A percentile compares a stretch with the other conserved stretches of the same genome.
These are phyloP conservation scores for Philotrypesis tridentata DNA, from an alignment of 1,140 invertebrate species.

Conservation along the genomic window DNA sequence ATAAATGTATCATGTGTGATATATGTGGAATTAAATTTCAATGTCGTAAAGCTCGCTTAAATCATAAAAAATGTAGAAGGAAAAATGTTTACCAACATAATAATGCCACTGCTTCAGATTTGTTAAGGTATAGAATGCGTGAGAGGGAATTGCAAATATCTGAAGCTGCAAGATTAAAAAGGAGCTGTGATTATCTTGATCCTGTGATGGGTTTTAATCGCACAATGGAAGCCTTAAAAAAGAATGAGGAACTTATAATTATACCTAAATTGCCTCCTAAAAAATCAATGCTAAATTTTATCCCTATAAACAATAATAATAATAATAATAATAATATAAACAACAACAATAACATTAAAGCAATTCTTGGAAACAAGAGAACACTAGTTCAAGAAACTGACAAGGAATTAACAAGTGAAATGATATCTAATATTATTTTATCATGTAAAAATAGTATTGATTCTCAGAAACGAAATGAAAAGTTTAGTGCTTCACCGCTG, in stretches of 20 bases:
- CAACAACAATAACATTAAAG: constrained; percentile 25
- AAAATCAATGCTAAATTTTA: constrained; percentile 44
- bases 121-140: constrained; percentile 66
- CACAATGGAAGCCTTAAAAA: constrained; percentile 63
- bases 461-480: constrained; percentile 21
- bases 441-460: constrained; percentile 39
- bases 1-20: constrained; percentile 61
- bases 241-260: constrained; percentile 68
- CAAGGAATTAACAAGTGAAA: constrained; percentile 45
- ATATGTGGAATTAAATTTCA: constrained; percentile 63
- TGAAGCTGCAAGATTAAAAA: constrained; percentile 58
- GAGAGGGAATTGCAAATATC: constrained; percentile 67
- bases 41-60: constrained; percentile 59
- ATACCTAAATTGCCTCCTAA: constrained; percentile 61
- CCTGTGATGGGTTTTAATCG: constrained; percentile 57
- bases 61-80: constrained; percentile 66
- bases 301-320: not conserved
- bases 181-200: constrained; percentile 62
- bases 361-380: constrained; percentile 25
- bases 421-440: constrained; percentile 43
- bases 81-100: constrained; percentile 65
- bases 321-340: constrained; percentile 9
- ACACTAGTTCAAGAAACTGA: not conserved
- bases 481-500: not conserved
- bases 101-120: constrained; percentile 54